Evolutionary conservation across 1,140 invertebrate genomes (phyloP), one percentile per base, ranked within the genome.

Genomic region (Phthorimaea operculella): DNA sequence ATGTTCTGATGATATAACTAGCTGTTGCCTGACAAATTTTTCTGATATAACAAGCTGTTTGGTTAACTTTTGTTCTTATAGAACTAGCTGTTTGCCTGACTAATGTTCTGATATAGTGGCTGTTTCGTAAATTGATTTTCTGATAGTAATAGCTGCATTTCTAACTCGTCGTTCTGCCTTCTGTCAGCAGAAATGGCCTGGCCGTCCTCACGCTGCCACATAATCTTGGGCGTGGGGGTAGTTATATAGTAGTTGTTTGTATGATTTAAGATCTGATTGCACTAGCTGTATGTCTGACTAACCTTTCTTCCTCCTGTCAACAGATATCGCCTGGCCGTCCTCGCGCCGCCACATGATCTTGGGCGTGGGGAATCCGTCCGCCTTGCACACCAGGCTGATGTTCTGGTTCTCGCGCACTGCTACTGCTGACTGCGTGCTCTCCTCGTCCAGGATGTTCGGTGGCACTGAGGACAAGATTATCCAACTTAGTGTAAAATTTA

Each of bases 291-390:
- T 4, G 21, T 6, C 21, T 28, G 21, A 54, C 66, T 83, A 85
- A 94, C 94, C 92, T 92, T 95, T 95, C 82, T 92, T 92, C 70
- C 92, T 90, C 44, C 91, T 90, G 72, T 95, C 93, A 3, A 94
- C 88, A 11, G 88, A 88, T 69, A 97, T 96, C 44, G 90, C 89
- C 78, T 95, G 91, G 10, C 93, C 93, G 76, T 98, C 95, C 73
- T 97, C 95, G 33, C 95, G 87, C 62, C 94, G 89, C 96, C 96
- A 98, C 87, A 92, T 95, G 47, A 97, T 91, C 79, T 93, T 94
- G 1, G 96, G 95, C 3, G 89, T 87, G 0, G 96, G 95, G 81
- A 95, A 94, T 28, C 95, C 96, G 67, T 95, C 92, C 1, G 95
- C 94, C 66, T 93, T 94, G 76, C 95, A 96, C 0, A 92, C 92